phyloP scores from a whole-genome alignment of 1,140 invertebrate genomes.

The Dinoponera quadriceps region DNA sequence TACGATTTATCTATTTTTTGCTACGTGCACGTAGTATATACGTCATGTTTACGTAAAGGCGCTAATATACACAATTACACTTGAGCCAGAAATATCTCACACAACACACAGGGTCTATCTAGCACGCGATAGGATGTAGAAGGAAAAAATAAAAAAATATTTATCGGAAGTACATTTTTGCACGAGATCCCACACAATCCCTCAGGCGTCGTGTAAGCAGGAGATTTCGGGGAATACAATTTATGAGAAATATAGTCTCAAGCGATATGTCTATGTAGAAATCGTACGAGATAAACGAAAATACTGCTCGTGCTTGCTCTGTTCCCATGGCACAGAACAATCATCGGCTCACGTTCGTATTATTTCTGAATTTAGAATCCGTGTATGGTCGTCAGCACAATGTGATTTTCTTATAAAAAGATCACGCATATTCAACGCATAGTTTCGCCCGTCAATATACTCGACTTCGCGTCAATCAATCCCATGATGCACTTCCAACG shows the following conservation, averaged over 20 bases:
- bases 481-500: too few species aligned
- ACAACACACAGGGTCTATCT: not conserved
- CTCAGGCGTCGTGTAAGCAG: not conserved
- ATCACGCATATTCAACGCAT: too few species aligned
- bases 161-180: not conserved
- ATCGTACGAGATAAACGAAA: not conserved
- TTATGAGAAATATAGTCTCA: not conserved
- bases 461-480: too few species aligned
- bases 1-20: conserved; percentile 4
- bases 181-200: not conserved
- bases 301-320: not conserved
- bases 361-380: not conserved
- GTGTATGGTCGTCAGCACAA: too few species aligned
- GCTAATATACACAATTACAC: conserved; percentile 2
- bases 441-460: too few species aligned
- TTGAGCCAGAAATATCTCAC: conserved; percentile 1
- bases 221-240: not conserved
- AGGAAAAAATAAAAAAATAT: conserved; percentile 16
- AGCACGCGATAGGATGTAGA: not conserved
- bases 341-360: not conserved
- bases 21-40: not conserved
- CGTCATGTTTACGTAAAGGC: not conserved
- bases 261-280: not conserved
- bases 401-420: too few species aligned
- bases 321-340: not conserved